Evolutionary conservation across 2,113 vertebrate species (phyloP).

Genomic region (Raja brachyura): DNA sequence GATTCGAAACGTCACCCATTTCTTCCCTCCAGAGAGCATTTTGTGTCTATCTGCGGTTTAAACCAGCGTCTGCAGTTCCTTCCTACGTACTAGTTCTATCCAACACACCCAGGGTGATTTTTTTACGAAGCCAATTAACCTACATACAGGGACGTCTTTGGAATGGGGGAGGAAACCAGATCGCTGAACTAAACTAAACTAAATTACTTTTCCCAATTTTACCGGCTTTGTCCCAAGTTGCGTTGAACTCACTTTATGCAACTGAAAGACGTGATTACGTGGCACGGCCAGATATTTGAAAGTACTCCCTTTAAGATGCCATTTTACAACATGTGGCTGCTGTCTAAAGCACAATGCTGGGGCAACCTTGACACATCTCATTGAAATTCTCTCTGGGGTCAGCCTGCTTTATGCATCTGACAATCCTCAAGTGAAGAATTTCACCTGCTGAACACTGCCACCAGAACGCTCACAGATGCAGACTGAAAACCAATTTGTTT

Average conservation of each 20-base stretch:
- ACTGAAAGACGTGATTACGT: too few species aligned
- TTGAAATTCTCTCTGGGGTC: conserved; percentile 58
- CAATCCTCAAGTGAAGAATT: conserved; percentile 55
- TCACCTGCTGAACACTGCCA: conserved; percentile 73
- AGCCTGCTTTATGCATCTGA: conserved; percentile 54
- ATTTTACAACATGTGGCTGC: conserved; percentile 10
- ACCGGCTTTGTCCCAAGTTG: not conserved
- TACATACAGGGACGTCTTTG: too few species aligned
- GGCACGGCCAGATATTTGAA: not conserved
- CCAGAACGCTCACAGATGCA: conserved; percentile 56
- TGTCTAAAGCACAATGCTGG: not conserved
- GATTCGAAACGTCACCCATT: too few species aligned
- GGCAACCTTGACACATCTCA: conserved; percentile 45
- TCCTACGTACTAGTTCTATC: too few species aligned
- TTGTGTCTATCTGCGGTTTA: too few species aligned
- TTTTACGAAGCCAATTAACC: too few species aligned
- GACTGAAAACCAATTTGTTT: conserved; percentile 49
- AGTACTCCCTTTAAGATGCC: not conserved
- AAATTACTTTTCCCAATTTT: not conserved
- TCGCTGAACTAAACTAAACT: too few species aligned
- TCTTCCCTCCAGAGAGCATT: too few species aligned
- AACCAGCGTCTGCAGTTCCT: too few species aligned
- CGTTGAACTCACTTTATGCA: not conserved
- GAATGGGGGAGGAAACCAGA: too few species aligned
- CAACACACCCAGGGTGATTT: too few species aligned